Evolutionary conservation across 2,113 vertebrate genomes (phyloP).

Genomic region (Cryptoleucopteryx plumbea): DNA sequence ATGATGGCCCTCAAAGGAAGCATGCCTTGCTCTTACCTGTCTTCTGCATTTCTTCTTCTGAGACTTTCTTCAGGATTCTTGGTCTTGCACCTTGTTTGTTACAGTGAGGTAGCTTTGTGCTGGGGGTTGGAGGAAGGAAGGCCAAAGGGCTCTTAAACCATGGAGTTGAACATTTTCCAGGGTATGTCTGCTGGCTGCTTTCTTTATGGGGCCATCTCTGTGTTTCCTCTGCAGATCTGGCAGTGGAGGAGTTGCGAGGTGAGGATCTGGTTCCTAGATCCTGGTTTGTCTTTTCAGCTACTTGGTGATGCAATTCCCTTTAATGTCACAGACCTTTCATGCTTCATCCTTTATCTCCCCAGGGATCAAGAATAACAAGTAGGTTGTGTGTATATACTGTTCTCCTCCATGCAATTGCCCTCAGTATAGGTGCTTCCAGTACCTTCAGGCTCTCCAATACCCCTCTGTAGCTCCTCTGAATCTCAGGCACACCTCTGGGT

Average conservation of each 20-base stretch:
- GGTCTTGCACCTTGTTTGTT: not conserved
- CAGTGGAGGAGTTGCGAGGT: constrained; percentile 53
- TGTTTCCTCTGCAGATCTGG: constrained; percentile 52
- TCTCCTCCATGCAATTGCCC: not conserved
- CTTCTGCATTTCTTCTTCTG: not conserved
- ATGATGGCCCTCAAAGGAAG: not conserved
- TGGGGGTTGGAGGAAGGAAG: not conserved
- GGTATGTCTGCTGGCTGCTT: not conserved
- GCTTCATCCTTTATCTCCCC: not conserved
- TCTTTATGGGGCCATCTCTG: not conserved
- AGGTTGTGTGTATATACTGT: not conserved
- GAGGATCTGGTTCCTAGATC: not conserved
- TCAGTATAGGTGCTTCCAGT: not conserved
- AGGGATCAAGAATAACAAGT: not conserved
- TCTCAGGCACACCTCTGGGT: not conserved
- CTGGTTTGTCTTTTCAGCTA: not conserved
- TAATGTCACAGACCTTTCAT: not conserved
- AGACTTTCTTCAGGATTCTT: not conserved
- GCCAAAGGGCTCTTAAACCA: not conserved
- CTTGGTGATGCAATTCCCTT: not conserved
- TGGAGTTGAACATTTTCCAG: not conserved
- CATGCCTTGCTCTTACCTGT: not conserved
- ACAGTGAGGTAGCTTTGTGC: not conserved
- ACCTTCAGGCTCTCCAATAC: not conserved
- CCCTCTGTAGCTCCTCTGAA: not conserved